phyloP scores from a whole-genome alignment of 1,140 invertebrate species.

The Vanessa atalanta region DNA sequence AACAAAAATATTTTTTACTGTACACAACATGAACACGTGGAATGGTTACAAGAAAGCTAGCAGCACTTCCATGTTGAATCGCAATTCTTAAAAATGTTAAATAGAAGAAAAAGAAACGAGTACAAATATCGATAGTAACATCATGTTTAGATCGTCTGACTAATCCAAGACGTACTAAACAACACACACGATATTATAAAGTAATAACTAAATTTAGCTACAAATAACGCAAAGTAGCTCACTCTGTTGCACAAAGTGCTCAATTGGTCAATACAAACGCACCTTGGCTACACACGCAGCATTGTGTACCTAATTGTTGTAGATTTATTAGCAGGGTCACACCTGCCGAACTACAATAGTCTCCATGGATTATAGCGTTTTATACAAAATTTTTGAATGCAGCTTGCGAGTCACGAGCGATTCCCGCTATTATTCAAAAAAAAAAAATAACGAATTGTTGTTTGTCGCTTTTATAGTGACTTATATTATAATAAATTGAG shows the following conservation, averaged over 20 bases:
- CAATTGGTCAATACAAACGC: slow-evolving; percentile 17
- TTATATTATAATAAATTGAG: slow-evolving; percentile 2
- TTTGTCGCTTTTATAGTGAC: neutral
- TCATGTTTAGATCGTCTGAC: too few relatives aligned
- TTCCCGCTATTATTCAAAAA: neutral
- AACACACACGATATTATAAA: neutral
- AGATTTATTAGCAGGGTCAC: slow-evolving; percentile 41
- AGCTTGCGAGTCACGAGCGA: slow-evolving; percentile 24
- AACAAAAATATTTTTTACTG: too few relatives aligned
- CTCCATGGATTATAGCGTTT: slow-evolving; percentile 25
- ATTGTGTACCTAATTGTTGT: slow-evolving; percentile 41
- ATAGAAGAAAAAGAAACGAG: too few relatives aligned
- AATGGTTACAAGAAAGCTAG: too few relatives aligned
- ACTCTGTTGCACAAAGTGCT: slow-evolving; percentile 24
- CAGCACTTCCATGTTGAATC: too few relatives aligned
- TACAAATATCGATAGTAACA: too few relatives aligned
- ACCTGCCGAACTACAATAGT: slow-evolving; percentile 36
- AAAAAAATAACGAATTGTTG: neutral
- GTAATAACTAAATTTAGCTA: neutral
- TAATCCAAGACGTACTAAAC: too few relatives aligned
- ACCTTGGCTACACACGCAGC: slow-evolving; percentile 19
- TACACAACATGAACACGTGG: too few relatives aligned
- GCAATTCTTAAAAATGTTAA: too few relatives aligned
- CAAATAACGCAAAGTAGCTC: slow-evolving; percentile 13
- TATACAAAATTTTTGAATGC: slow-evolving; percentile 24